Evolutionary conservation across 1,140 invertebrate species (phyloP), one percentile per base, ranked within the genome.

Genomic region (Eriocheir sinensis): DNA sequence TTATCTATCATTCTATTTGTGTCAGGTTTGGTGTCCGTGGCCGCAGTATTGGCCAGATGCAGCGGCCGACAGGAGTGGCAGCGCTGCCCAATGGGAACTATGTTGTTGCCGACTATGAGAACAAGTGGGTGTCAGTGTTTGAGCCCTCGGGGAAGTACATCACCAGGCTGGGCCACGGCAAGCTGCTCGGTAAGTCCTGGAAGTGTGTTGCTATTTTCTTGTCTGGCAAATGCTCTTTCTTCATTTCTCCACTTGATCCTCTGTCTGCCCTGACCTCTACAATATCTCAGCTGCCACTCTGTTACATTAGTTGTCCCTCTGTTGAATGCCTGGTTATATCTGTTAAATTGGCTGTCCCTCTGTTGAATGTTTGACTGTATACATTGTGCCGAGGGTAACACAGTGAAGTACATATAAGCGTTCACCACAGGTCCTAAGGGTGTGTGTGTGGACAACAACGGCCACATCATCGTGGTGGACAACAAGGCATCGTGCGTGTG

Each of bases 71-170:
- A 38, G 97, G 97, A 27, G 97, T 97, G 2, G 96, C 97, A 89
- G 96, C 97, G 21, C 96, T 97, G 32, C 96, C 97, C 0, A 97
- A 97, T 96, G 97, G 97, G 3, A 97, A 97, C 95, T 97, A 97
- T 96, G 96, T 97, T n/a, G 97, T 97, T 0, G 97, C 97, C 9
- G 97, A 97, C 95, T 97, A 97, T 96, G 97, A 97, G 95, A 97
- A 97, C 95, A 97, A 97, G 96, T 97, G 97, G 97, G 96, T 97
- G 60, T 97, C 97, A 95, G 96, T 97, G 27, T 97, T 97, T 96
- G 96, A 97, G 92, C 96, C 97, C 1, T 97, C 97, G 94, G 97
- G 97, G 27, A 97, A 97, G 96, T 97, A 97, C 96, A 96, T 97
- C 48, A 97, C 96, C 92, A 96, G 97, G 94, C 97, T 97, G 81